Conservation (phyloP, 1,140 invertebrate species). For the Heliconius eleuchia region DNA sequence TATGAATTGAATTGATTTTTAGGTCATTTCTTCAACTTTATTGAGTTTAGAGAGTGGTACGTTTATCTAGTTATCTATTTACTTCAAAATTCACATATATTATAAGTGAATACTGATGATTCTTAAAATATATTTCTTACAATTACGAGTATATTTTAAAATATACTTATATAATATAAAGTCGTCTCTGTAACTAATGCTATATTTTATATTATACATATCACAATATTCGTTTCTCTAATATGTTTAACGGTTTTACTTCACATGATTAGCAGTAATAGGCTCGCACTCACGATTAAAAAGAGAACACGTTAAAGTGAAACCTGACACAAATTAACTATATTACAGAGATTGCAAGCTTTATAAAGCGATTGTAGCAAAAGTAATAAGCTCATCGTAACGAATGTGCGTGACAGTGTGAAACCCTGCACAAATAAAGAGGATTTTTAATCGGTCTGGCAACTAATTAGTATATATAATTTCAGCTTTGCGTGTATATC, state of each 20-base stretch:
- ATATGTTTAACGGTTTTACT: slow-evolving; percentile 1
- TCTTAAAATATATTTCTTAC: not conserved
- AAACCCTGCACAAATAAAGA: slow-evolving; percentile 34
- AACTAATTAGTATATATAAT: slow-evolving; percentile 32
- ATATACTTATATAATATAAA: too few species aligned
- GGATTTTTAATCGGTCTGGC: slow-evolving; percentile 34
- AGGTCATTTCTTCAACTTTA: not conserved
- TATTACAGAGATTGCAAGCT: slow-evolving; percentile 24
- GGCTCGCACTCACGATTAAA: not conserved
- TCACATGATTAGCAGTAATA: slow-evolving; percentile 3
- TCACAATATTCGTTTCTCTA: not conserved
- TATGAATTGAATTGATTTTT: not conserved
- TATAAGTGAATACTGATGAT: not conserved
- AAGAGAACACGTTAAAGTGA: not conserved
- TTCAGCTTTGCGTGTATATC: slow-evolving; percentile 27
- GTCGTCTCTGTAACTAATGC: not conserved
- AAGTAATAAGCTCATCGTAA: slow-evolving; percentile 13
- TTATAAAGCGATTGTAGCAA: slow-evolving; percentile 14
- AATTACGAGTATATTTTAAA: not conserved
- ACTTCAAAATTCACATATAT: not conserved
- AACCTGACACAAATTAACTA: slow-evolving; percentile 12
- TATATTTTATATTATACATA: not conserved
- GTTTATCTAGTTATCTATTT: not conserved
- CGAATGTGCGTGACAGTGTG: slow-evolving; percentile 28
- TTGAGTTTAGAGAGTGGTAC: not conserved